Conservation (phyloP, 2,888 invertebrate species). For the Cryptus viduatorius region DNA sequence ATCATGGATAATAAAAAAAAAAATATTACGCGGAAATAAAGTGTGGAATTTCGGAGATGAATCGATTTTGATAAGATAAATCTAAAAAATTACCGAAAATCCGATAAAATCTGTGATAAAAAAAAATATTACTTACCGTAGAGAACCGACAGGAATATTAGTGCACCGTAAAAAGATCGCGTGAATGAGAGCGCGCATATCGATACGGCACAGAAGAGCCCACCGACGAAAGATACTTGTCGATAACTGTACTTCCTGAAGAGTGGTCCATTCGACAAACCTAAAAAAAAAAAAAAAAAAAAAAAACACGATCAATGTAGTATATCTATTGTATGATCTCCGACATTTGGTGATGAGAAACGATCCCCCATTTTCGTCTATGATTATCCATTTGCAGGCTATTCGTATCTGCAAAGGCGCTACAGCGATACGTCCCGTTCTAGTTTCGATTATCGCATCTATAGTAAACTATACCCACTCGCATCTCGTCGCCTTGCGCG, state of each 20-base stretch:
- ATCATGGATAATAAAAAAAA: background rate
- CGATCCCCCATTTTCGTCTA: background rate
- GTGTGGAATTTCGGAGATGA: background rate
- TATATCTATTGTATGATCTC: background rate
- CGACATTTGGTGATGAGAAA: background rate
- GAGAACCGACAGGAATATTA: conserved; percentile 89
- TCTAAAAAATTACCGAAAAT: background rate
- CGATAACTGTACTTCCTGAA: conserved; percentile 90
- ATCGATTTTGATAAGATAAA: background rate
- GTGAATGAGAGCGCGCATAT: conserved; percentile 88
- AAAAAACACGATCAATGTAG: background rate
- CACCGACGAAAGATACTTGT: conserved; percentile 89
- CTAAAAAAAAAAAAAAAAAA: conserved; percentile 84
- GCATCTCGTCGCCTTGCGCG: conserved; percentile 35
- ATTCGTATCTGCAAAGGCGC: background rate
- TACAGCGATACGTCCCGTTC: conserved; percentile 34
- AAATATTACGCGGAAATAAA: background rate
- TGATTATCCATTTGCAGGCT: background rate
- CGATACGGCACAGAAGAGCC: conserved; percentile 87
- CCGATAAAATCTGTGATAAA: conserved; percentile 3
- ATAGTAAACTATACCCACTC: conserved; percentile 20
- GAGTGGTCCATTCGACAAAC: conserved; percentile 90
- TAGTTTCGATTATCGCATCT: conserved; percentile 42
- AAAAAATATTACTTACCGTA: conserved; percentile 87
- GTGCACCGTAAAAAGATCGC: conserved; percentile 88